Evolutionary conservation across 2,888 invertebrate species (phyloP).

Genomic region (Arrhopalites spinosus): DNA sequence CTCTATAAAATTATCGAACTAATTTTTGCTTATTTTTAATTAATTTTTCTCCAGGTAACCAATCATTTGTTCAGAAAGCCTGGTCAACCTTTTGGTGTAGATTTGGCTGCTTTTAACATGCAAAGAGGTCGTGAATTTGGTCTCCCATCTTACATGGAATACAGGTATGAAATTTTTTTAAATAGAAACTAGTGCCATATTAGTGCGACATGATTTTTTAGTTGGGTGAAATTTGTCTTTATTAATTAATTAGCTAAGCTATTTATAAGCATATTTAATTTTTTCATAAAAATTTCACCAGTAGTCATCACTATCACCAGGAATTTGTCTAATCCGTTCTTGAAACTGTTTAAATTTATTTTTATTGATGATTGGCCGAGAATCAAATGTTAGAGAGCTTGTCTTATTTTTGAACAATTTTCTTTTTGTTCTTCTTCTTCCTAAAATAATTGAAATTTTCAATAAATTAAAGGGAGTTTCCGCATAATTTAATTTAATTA

Average conservation of each 20-base stretch:
- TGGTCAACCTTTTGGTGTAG: constrained; percentile 73
- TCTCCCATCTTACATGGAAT: constrained; percentile 90
- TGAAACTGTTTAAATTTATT: background rate
- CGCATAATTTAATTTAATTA: background rate
- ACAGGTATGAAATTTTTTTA: constrained; percentile 66
- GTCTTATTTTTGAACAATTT: background rate
- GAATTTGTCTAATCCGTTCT: background rate
- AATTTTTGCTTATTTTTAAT: too few relatives aligned
- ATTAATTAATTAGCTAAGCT: too few relatives aligned
- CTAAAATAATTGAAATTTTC: background rate
- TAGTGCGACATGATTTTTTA: too few relatives aligned
- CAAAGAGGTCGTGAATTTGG: constrained; percentile 91
- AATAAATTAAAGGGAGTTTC: background rate
- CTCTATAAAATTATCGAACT: too few relatives aligned
- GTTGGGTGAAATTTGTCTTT: too few relatives aligned
- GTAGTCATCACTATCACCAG: too few relatives aligned
- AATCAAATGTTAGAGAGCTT: background rate
- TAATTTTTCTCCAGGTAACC: constrained; percentile 71
- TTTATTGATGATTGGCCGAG: background rate
- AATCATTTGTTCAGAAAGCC: constrained; percentile 82
- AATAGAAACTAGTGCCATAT: too few relatives aligned
- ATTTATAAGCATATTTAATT: too few relatives aligned
- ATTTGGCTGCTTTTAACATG: constrained; percentile 90
- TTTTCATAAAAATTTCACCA: too few relatives aligned
- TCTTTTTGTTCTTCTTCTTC: too few relatives aligned